Base-by-base conservation (phyloP, 2,113 vertebrate species). In the Peromyscus californicus region DNA sequence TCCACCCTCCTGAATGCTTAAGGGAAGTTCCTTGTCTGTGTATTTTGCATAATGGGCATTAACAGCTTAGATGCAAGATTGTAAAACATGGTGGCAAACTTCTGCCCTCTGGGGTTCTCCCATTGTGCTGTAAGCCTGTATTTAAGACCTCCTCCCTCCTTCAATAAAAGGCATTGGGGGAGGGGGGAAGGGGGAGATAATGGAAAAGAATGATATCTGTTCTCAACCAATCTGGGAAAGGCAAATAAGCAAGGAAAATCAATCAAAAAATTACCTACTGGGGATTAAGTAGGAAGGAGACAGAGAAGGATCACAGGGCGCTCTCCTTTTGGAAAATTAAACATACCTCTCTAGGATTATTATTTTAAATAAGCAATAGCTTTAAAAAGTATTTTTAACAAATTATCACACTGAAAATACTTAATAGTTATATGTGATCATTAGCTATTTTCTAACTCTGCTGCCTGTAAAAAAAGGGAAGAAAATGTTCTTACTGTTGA, bases 401-500 rank as follows among this genome's bases (percentile, higher is more conserved):
- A 90, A 88, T 72, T 87, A 96, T 39, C 54, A 94, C 39, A 93
- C 2, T 57, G 78, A 94, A 84, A 1, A 6, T 91, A 88, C 48
- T 90, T 94, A 93, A 92, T 24, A 82, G 22, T 51, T 70, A 63
- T 48, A 78, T 15, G 19, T 15, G 19, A 97, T 94, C 10, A 96
- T 94, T 67, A 94, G 93, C n/a, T 95, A 82, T 78, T 89, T 79
- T 94, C 1, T 76, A 94, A 90, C 93, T 96, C 21, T 87, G 83
- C 26, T 85, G 96, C 22, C 33, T 97, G 94, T 86, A 70, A 88
- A 95, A 95, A 36, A 79, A 54, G 8, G 51, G 54, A 92, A 94
- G 42, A 76, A 63, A 98, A 42, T 61, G 7, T 93, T 90, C 99
- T 99, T 98, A 99, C 99, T 98, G 98, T 98, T 99, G 98, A 69